Base-by-base conservation (phyloP, 2,888 invertebrate species). In the Hylaea fasciaria region DNA sequence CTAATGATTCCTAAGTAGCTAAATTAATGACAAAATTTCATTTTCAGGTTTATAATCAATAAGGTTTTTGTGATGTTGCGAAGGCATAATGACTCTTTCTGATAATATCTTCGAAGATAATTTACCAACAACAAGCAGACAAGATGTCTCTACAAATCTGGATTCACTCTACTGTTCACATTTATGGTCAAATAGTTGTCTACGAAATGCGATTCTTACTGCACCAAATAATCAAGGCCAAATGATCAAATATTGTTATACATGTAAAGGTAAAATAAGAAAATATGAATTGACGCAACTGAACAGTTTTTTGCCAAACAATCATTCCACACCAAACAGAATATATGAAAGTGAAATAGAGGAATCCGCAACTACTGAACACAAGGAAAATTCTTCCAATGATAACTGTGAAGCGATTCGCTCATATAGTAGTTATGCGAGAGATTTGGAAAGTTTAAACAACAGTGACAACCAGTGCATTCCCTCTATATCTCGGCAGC, bases 201-300 rank as follows among this genome's bases (percentile, higher is more conserved):
- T 88, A 64, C 81, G 88, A 70, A 85, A 78, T 69, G 80, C 81
- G 49, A 79, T 87, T 53, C 72, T 89, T 68, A 80, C 82, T 70
- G 76, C 79, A 59, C 80, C 83, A 44, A 69, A 71, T 65, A 74
- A 72, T 54, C 80, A 89, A 58, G 81, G 73, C 58, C 84, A 79
- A 78, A 74, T 75, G 46, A 82, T 85, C 62, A 86, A 85, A 71
- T 85, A 89, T 70, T 91, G 92, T 69, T 87, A 88, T 61, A 84
- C 86, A 8, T 91, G 91, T 73, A 86, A 78, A 69, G 90, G 89
- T 54, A 92, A 91, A 80, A 87, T 91, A 74, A 85, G 91, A 77
- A 91, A 87, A 79, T 91, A 91, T 81, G 85, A 89, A 71, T 69
- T 91, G 57, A 84, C 79, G 67, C 78, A 85, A 52, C 71, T 80